A percentile compares a stretch with the other conserved stretches of the same genome.
Conservation (phyloP, 2,888 invertebrate species). For the Oscheius sp. region DNA sequence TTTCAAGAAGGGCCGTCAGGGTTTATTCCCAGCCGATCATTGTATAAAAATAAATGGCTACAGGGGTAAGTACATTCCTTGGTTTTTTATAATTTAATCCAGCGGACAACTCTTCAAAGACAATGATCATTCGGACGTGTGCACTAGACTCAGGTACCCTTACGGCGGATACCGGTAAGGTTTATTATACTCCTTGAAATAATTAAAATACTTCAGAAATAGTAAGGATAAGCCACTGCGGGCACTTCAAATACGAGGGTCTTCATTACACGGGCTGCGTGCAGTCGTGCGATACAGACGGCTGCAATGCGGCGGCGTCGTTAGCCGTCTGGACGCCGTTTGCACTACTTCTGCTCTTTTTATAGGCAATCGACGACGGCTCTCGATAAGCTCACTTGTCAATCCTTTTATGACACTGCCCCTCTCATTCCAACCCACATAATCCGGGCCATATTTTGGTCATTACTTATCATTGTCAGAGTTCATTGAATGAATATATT, state of each 20-base stretch:
- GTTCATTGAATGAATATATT: conserved; percentile 28
- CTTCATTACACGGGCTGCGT: conserved; percentile 68
- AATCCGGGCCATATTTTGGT: conserved; percentile 9
- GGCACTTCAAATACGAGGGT: conserved; percentile 84
- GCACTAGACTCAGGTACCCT: conserved; percentile 93
- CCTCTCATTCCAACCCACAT: conserved; percentile 37
- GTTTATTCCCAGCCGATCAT: conserved; percentile 93
- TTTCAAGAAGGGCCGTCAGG: conserved; percentile 89
- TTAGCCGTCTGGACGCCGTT: conserved; percentile 7
- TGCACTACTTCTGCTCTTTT: conserved; percentile 9
- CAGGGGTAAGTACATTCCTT: conserved; percentile 80
- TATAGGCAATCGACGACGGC: conserved; percentile 9
- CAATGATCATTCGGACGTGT: conserved; percentile 89
- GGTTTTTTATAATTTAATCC: conserved; percentile 31
- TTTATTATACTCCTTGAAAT: background rate
- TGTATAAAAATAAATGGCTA: conserved; percentile 94
- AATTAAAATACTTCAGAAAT: conserved; percentile 79
- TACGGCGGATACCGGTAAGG: conserved; percentile 85
- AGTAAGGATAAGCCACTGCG: conserved; percentile 96
- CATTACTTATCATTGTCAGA: conserved; percentile 26
- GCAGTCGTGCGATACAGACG: conserved; percentile 70
- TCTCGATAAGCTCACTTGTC: conserved; percentile 26
- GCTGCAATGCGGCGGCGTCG: conserved; percentile 62
- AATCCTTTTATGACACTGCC: conserved; percentile 23
- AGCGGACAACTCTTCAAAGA: conserved; percentile 65